Base-by-base conservation (phyloP, 1,140 invertebrate species). In the Gerris buenoi region DNA sequence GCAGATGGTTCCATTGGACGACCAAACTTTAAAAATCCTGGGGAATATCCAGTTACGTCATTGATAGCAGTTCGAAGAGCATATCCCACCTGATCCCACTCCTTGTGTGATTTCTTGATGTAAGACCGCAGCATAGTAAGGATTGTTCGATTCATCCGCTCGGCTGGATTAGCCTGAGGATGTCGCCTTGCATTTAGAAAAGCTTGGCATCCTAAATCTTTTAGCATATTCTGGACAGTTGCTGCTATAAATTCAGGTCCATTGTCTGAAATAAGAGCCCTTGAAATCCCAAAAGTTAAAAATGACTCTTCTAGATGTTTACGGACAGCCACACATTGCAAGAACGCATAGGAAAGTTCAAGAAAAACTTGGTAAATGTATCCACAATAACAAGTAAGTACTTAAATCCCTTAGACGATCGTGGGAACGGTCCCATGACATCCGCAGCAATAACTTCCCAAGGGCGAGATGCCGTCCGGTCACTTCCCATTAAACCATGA, bases 351-450 rank as follows among this genome's bases (percentile, higher is more conserved):
- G 76, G 59, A 28, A 74, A 73, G 15, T 76, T 33, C 64, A 77
- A 75, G 1, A 78, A 72, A 60, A 72, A 78, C 63, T 77, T 77
- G 0, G 74, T 75, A 64, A 79, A 76, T 27, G 74, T 71, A 66
- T 79, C 78, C 0, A 72, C 74, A 1, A 77, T 66, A 0, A 79
- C 77, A 3, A 79, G 65, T 1, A 79, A 46, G 71, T 72, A 75
- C 57, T 56, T 25, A 60, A 77, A 73, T 69, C 77, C 74, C 46
- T 71, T 72, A 2, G 62, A 63, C 1, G 72, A 76, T 0, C 69
- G 28, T 0, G 78, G 77, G 26, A 79, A 72, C 0, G 77, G 77
- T 25, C 77, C 77, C 65, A 80, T 72, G 0, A 80, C 58, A 67
- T 81, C 78, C 0, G 75, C 71, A 0, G 74, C 74, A 0, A 77